These are phyloP conservation scores for Drosophila azteca DNA, from an alignment of 1,140 invertebrate species.

Conservation along the genomic window DNA sequence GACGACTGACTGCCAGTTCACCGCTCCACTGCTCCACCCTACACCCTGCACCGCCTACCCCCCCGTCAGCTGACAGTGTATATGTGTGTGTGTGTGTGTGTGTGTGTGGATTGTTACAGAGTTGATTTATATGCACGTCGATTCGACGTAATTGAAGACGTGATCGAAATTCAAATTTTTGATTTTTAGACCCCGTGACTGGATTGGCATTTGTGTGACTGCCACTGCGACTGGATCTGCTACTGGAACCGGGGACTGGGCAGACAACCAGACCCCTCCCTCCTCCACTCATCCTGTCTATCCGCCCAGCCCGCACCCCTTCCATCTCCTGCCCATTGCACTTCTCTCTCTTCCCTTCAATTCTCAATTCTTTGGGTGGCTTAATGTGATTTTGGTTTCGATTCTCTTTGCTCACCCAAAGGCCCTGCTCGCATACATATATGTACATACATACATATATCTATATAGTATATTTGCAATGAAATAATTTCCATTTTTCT, in stretches of 20 bases:
- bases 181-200: conserved; percentile 70
- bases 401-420: conserved; percentile 27
- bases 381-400: conserved; percentile 72
- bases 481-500: conserved; percentile 55
- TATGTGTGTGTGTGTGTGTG: conserved; percentile 13
- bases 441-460: no score
- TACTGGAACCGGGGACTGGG: conserved; percentile 14
- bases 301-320: not conserved
- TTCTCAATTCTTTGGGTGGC: conserved; percentile 19
- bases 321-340: not conserved
- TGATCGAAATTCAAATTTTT: conserved; percentile 83
- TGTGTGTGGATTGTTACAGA: conserved; percentile 51
- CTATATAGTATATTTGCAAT: conserved; percentile 19
- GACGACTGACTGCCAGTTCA: conserved; percentile 54
- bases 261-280: no score
- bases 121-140: conserved; percentile 82
- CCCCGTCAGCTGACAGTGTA: conserved; percentile 1
- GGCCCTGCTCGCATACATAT: no score
- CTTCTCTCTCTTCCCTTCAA: not conserved
- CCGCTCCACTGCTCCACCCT: not conserved
- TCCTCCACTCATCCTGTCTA: not conserved
- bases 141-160: conserved; percentile 82
- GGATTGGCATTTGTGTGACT: conserved; percentile 50
- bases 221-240: not conserved
- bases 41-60: not conserved